Percentiles rank a stretch among this genome's conserved stretches.
These are phyloP conservation scores for Pristionchus mayeri DNA, from an alignment of 2,888 invertebrate genomes.

Conservation along the genomic window DNA sequence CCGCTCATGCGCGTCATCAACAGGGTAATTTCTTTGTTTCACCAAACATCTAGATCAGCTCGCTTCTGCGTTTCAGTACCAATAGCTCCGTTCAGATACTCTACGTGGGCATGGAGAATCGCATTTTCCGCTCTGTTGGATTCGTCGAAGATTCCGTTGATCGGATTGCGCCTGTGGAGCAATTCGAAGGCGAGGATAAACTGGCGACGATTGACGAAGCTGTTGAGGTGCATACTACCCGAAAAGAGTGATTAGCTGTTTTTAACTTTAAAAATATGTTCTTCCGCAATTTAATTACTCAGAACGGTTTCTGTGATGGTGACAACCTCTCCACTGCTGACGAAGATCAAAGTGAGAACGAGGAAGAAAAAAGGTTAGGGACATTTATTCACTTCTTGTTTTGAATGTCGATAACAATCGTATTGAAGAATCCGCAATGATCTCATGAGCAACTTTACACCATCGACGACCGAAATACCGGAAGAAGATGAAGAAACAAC, in stretches of 20 bases:
- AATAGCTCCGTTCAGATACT: neutral
- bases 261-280: neutral
- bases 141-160: neutral
- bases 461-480: too few species aligned
- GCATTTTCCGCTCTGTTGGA: neutral
- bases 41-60: too few species aligned
- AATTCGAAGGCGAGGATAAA: neutral
- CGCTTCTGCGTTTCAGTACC: too few species aligned
- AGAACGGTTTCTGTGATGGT: neutral
- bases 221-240: neutral
- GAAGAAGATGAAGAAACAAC: too few species aligned
- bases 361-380: neutral
- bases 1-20: conserved; percentile 37
- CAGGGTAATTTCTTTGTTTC: neutral
- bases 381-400: neutral
- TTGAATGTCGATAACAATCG: neutral
- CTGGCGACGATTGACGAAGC: neutral
- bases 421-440: neutral
- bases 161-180: neutral
- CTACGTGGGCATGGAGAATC: conserved; percentile 37
- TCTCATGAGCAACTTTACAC: neutral
- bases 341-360: neutral
- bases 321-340: neutral
- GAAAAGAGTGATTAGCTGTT: neutral
- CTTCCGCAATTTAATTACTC: neutral